phyloP scores from a whole-genome alignment of 2,113 vertebrate genomes.

The Steatornis caripensis region DNA sequence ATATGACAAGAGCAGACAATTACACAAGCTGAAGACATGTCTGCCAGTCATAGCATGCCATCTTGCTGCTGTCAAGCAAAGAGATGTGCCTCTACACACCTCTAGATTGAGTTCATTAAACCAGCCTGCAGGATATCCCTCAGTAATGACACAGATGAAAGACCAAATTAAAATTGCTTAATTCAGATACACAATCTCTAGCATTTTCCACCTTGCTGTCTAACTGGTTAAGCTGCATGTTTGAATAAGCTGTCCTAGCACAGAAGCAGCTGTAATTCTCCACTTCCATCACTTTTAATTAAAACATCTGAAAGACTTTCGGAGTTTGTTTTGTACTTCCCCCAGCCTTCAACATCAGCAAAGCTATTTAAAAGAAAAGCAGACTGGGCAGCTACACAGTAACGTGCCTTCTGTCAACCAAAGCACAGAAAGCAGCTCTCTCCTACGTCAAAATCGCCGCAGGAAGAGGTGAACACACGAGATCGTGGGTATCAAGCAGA shows the following conservation, averaged over 20 bases:
- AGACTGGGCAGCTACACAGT: constrained; percentile 29
- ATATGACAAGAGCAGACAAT: constrained; percentile 44
- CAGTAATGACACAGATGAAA: constrained; percentile 54
- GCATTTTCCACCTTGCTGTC: constrained; percentile 67
- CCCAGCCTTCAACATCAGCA: constrained; percentile 56
- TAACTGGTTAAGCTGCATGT: constrained; percentile 50
- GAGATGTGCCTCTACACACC: constrained; percentile 54
- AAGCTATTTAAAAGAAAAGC: constrained; percentile 41
- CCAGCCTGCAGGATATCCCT: constrained; percentile 49
- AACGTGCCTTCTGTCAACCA: constrained; percentile 52
- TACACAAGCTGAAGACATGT: constrained; percentile 55
- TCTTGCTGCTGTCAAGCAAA: constrained; percentile 52
- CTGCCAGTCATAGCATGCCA: constrained; percentile 64
- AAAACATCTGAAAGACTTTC: constrained; percentile 67
- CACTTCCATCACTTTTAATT: constrained; percentile 72
- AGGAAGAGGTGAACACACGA: constrained; percentile 35
- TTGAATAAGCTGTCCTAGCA: constrained; percentile 48
- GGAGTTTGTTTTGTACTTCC: constrained; percentile 64
- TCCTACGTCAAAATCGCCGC: background rate
- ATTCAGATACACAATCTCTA: constrained; percentile 25
- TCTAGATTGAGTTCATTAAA: constrained; percentile 61
- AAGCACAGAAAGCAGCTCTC: constrained; percentile 32
- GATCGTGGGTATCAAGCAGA: background rate
- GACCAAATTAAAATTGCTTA: constrained; percentile 61
- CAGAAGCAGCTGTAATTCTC: constrained; percentile 55